Base-by-base conservation (phyloP, 2,797 vertebrate genomes). In the Phrynocephalus guinanensis region DNA sequence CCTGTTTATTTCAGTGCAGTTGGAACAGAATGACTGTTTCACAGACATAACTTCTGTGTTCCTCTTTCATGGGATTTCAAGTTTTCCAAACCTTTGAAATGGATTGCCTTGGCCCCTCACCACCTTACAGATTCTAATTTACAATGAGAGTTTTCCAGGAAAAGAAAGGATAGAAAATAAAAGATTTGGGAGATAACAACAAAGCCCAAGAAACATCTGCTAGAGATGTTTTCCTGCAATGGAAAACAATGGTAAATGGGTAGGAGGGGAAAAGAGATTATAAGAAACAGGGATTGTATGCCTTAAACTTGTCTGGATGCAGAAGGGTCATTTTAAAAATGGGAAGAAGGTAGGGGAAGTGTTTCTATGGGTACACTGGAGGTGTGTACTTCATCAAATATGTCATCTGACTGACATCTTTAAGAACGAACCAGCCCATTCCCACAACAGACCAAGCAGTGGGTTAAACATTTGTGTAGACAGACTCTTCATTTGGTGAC, bases 141-240 rank as follows among this genome's bases (percentile, higher is more conserved):
- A 22, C 77, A 11, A 3, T 11, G 86, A 30, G 82, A 91, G 26
- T 75, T 63, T 75, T 88, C 82, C 83, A 86, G 66, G 86, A 90
- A 79, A 82, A 71, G 92, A 87, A 92, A 89, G 28, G 72, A 67
- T 83, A 87, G 87, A 92, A 92, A 93, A 16, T 16, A 82, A 92
- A 85, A 63, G 38, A 68, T 78, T 7, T 52, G 20, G 22, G 71
- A 1, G 44, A 77, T 33, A 50, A 52, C 6, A 22, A 13, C 7
- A 50, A 63, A n/a, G 3, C 90, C 90, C 93, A 93, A 91, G 85
- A 33, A 82, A 91, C 93, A 95, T 94, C 92, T 94, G 91, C 68
- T 90, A 86, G 66, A 86, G 76, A 22, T 44, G 94, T 94, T 89
- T 89, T 89, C 33, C 38, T 9, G 11, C 70, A 24, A 80, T 50